A percentile compares a stretch with the other conserved stretches of the same genome.
Conservation (phyloP, 2,797 vertebrate genomes). For the Chiroxiphia lanceolata region DNA sequence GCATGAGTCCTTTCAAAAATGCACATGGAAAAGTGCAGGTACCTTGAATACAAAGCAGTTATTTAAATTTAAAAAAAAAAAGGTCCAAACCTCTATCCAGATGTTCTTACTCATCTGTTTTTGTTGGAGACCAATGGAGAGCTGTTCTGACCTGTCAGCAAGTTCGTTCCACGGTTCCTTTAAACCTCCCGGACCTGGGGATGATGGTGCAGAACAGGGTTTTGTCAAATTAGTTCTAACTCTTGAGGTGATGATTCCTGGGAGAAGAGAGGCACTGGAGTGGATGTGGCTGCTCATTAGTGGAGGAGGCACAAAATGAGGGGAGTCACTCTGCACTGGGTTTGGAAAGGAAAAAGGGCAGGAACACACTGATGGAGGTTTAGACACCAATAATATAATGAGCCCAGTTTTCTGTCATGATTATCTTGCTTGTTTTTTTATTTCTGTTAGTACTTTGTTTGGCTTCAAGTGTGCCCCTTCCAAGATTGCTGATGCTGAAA, state of each 20-base stretch:
- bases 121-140: not conserved
- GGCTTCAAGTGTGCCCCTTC: not conserved
- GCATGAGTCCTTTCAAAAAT: not conserved
- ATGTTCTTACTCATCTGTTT: not conserved
- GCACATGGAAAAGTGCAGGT: not conserved
- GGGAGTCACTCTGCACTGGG: not conserved
- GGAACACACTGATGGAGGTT: not conserved
- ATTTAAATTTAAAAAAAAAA: not conserved
- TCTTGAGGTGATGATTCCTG: not conserved
- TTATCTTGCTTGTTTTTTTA: not conserved
- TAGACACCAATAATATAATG: not conserved
- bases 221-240: not conserved
- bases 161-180: not conserved
- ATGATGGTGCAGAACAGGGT: not conserved
- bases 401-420: not conserved
- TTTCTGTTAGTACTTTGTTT: not conserved
- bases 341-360: not conserved
- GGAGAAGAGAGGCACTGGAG: not conserved
- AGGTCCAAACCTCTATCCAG: not conserved
- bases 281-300: not conserved
- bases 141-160: not conserved
- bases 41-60: not conserved
- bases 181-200: not conserved
- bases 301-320: not conserved
- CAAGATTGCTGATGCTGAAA: not conserved